Evolutionary conservation across 2,113 vertebrate species (phyloP), one percentile per base, ranked within the genome.

Genomic region (Danionella cerebrum): DNA sequence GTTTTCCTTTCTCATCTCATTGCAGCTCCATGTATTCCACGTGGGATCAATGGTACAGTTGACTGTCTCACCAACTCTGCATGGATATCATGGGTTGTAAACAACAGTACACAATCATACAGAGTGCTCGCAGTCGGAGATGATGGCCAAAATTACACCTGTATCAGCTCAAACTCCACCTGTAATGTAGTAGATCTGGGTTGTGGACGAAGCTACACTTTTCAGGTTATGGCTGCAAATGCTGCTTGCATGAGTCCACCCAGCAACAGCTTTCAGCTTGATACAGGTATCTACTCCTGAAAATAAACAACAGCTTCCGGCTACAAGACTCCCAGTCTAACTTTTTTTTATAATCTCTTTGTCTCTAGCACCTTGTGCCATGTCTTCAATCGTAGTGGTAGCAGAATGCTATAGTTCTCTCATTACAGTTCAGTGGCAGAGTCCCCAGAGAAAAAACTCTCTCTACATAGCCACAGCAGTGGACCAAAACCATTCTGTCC

Each of bases 41-140:
- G 77, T 50, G 65, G 78, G 39, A 51, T 85, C 27, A 65, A 1
- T 3, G 81, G 74, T 9, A 38, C 9, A 7, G 63, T 86, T 0
- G 74, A 84, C 71, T 89, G 86, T 59, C 79, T 83, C 60, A 85
- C 82, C 16, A 84, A 85, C 33, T 75, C 79, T 2, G 87, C 79
- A 5, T 75, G 71, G 76, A 77, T 88, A 21, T 75, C 76, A 2
- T 89, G 87, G 86, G 22, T 81, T 1, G 2, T 68, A 1, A 60
- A 71, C 50, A 7, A 14, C 0, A 83, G 83, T 5, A 78, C 78
- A 0, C 64, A 79, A 16, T 29, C 54, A 24, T 88, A 88, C 82
- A 71, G 53, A 0, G 88, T 84, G 58, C 65, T 59, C 1, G 85
- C 84, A 25, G 53, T 64, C 5, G 81, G 79, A 4, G 48, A 14